phyloP scores from a whole-genome alignment of 2,797 vertebrate genomes.

The Pogonophryne albipinna region DNA sequence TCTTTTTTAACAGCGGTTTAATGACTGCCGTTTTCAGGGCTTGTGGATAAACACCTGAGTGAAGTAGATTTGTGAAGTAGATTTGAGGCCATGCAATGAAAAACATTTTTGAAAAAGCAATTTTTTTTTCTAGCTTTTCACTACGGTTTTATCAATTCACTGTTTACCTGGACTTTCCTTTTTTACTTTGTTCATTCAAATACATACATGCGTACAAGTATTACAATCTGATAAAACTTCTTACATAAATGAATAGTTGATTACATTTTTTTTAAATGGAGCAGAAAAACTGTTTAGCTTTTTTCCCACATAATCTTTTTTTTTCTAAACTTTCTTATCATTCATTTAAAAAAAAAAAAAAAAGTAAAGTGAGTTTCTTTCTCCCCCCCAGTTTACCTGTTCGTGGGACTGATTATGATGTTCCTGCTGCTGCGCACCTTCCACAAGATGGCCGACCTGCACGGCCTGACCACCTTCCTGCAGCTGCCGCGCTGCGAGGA shows the following conservation, averaged over 20 bases:
- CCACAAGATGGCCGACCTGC: slow-evolving; percentile 86
- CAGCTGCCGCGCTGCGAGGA: slow-evolving; percentile 84
- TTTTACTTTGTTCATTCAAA: background rate
- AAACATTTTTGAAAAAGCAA: no score
- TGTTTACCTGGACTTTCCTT: background rate
- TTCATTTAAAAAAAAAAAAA: background rate
- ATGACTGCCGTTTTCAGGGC: no score
- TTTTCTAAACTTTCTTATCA: background rate
- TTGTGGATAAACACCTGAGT: no score
- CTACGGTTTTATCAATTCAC: fast-evolving
- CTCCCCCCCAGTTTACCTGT: slow-evolving; percentile 85
- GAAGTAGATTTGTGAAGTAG: no score
- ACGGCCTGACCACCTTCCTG: slow-evolving; percentile 85
- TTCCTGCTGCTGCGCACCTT: slow-evolving; percentile 90
- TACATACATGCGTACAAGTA: no score
- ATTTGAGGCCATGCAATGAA: no score
- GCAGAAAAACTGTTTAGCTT: background rate
- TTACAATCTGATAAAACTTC: no score
- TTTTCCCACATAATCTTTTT: background rate
- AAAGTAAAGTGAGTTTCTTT: background rate
- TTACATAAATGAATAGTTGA: background rate
- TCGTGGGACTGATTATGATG: slow-evolving; percentile 88
- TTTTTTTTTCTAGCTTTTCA: background rate
- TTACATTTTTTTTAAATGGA: background rate
- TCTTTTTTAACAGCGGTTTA: no score